phyloP scores from a whole-genome alignment of 2,888 invertebrate genomes.

The Linyphia triangularis region DNA sequence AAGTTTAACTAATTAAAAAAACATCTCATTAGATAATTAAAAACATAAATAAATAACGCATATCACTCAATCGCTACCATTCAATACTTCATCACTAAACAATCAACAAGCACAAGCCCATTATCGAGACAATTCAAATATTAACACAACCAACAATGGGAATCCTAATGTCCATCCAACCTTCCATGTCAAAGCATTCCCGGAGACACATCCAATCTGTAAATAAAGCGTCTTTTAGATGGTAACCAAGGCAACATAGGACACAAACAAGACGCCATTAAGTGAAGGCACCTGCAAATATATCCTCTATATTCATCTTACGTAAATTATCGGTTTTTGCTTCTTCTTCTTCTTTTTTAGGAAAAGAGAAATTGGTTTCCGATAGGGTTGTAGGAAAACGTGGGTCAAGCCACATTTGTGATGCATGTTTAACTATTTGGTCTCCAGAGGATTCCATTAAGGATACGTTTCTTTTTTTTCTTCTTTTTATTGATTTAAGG shows the following conservation, averaged over 20 bases:
- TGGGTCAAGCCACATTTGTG: slow-evolving; percentile 19
- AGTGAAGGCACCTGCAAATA: slow-evolving; percentile 63
- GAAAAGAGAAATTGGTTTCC: slow-evolving; percentile 65
- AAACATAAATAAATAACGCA: no score
- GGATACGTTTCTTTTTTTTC: no score
- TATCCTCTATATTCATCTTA: slow-evolving; percentile 54
- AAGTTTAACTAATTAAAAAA: no score
- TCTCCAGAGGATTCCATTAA: slow-evolving; percentile 61
- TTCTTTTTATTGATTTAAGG: background rate
- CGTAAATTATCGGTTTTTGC: slow-evolving; percentile 71
- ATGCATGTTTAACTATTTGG: slow-evolving; percentile 63
- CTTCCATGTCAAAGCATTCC: slow-evolving; percentile 59
- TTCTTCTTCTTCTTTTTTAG: background rate
- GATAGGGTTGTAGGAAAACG: slow-evolving; percentile 42
- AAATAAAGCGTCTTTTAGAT: slow-evolving; percentile 39
- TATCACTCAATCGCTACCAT: no score
- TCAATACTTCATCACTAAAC: no score
- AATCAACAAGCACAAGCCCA: no score
- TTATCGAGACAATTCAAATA: no score
- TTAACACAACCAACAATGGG: no score
- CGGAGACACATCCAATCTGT: slow-evolving; percentile 10
- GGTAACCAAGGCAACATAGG: slow-evolving; percentile 54
- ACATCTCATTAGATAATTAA: no score
- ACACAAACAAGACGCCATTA: slow-evolving; percentile 73
- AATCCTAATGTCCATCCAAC: background rate